These are phyloP conservation scores for Fregetta grallaria DNA, from an alignment of 2,113 vertebrate species.

Conservation along the genomic window DNA sequence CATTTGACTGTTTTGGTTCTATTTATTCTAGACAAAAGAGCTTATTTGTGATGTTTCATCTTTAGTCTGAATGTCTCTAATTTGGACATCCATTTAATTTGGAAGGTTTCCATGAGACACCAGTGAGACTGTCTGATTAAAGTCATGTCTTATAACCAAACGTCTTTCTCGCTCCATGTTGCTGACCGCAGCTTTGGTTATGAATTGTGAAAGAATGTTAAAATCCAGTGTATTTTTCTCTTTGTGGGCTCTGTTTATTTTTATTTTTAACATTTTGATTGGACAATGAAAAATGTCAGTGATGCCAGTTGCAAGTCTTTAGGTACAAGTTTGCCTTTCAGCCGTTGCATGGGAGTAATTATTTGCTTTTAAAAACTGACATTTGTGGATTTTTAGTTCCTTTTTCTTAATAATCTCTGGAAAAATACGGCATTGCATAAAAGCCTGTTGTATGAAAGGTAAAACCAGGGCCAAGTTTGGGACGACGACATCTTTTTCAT, in stretches of 20 bases:
- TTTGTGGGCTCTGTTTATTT: background rate
- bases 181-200: background rate
- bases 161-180: background rate
- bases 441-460: background rate
- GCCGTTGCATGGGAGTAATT: background rate
- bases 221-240: constrained; percentile 14
- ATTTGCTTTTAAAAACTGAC: constrained; percentile 16
- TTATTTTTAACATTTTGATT: constrained; percentile 11
- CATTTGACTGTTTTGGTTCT: background rate
- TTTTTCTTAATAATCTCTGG: background rate
- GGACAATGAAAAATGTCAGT: background rate
- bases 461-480: background rate
- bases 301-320: background rate
- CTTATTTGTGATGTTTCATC: background rate
- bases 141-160: constrained; percentile 15
- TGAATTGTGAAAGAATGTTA: constrained; percentile 43
- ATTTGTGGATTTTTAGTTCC: background rate
- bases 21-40: constrained; percentile 31
- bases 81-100: constrained; percentile 25
- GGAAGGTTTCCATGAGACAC: background rate
- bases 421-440: background rate
- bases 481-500: background rate
- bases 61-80: constrained; percentile 5
- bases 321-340: constrained; percentile 31
- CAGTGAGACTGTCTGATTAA: background rate